A percentile compares a stretch with the other conserved stretches of the same genome.
Conservation (phyloP, 1,140 invertebrate genomes). For the Zaprionus davidi region DNA sequence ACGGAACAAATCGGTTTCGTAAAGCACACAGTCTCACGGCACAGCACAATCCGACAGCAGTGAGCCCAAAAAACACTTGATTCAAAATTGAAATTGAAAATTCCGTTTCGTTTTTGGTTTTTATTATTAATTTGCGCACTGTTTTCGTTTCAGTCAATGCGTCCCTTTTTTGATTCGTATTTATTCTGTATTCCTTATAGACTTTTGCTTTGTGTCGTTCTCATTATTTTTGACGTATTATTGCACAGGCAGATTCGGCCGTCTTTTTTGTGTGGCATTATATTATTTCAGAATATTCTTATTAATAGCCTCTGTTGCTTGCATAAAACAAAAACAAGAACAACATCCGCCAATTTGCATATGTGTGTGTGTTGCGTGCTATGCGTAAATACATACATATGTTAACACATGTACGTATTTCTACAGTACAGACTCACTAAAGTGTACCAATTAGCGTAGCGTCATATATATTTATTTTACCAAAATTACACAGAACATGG, state of each 20-base stretch:
- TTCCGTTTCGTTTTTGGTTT: slow-evolving; percentile 27
- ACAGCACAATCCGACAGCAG: not conserved
- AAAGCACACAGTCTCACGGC: slow-evolving; percentile 22
- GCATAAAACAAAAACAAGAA: slow-evolving; percentile 50
- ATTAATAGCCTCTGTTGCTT: slow-evolving; percentile 56
- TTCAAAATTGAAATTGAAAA: slow-evolving; percentile 27
- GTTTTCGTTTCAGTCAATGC: slow-evolving; percentile 15
- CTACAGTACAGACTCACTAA: slow-evolving; percentile 22
- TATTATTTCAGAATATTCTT: slow-evolving; percentile 59
- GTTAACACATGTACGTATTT: slow-evolving; percentile 6
- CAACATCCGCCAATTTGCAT: slow-evolving; percentile 38
- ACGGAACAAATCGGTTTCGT: too few relatives aligned
- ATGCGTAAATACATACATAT: slow-evolving; percentile 27
- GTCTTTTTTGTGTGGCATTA: slow-evolving; percentile 42
- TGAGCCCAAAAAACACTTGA: slow-evolving; percentile 22
- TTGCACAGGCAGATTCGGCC: slow-evolving; percentile 44
- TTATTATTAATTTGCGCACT: slow-evolving; percentile 31
- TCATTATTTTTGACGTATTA: slow-evolving; percentile 51
- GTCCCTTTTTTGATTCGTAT: slow-evolving; percentile 25
- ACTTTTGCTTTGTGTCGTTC: slow-evolving; percentile 36
- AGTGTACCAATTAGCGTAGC: not conserved
- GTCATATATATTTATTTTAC: not conserved
- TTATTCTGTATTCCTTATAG: slow-evolving; percentile 25
- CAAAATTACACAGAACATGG: not conserved
- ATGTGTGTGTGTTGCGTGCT: slow-evolving; percentile 18